These are phyloP conservation scores for Eriocheir sinensis DNA, from an alignment of 1,140 invertebrate genomes.

Conservation along the genomic window DNA sequence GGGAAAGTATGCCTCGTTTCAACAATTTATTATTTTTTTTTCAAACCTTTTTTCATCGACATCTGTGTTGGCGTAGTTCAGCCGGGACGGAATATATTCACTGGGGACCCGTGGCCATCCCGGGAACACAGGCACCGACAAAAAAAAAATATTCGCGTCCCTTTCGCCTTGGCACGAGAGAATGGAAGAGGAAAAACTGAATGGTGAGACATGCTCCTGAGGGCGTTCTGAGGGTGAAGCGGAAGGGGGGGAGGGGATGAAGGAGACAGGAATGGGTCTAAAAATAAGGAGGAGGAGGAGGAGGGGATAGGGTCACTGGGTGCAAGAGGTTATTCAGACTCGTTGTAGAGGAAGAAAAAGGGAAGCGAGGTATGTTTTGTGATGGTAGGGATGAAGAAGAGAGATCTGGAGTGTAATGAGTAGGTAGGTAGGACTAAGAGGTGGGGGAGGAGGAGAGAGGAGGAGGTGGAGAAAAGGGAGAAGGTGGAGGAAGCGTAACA, in stretches of 20 bases:
- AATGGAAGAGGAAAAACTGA: background rate
- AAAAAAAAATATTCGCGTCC: slow-evolving; percentile 15
- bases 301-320: background rate
- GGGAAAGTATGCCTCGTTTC: background rate
- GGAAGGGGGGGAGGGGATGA: too few relatives aligned
- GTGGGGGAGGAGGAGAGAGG: background rate
- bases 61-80: slow-evolving; percentile 1
- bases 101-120: background rate
- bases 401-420: too few relatives aligned
- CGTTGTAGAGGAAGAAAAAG: background rate
- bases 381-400: background rate
- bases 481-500: too few relatives aligned
- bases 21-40: background rate
- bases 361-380: background rate
- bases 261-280: background rate
- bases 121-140: background rate
- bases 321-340: too few relatives aligned
- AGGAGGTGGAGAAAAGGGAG: background rate
- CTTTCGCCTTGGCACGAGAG: background rate
- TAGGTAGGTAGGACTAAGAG: too few relatives aligned
- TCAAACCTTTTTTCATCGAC: background rate
- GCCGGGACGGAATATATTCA: background rate
- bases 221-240: too few relatives aligned
- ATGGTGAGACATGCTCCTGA: background rate
- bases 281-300: background rate